Conservation (phyloP, 2,888 invertebrate genomes). For the Harpalus rufipes region DNA sequence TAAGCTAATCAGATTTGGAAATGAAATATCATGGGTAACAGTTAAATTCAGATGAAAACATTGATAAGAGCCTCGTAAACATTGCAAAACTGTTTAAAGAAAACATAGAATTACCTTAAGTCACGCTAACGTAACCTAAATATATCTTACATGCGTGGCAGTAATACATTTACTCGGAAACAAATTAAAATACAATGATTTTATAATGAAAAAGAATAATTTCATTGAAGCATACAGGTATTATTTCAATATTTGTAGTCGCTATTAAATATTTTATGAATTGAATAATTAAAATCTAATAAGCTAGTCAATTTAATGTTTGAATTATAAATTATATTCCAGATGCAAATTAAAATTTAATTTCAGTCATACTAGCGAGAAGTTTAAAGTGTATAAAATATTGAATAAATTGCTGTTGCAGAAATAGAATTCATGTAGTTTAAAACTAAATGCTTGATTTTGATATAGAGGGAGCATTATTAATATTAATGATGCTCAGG, state of each 20-base stretch:
- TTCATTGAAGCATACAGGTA: constrained; percentile 1
- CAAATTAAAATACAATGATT: constrained; percentile 44
- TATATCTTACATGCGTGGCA: constrained; percentile 22
- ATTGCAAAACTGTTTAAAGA: constrained; percentile 37
- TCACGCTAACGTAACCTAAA: constrained; percentile 44
- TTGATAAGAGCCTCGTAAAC: constrained; percentile 50
- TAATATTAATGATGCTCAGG: constrained; percentile 42
- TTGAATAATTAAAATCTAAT: constrained; percentile 54
- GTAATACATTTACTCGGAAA: constrained; percentile 19
- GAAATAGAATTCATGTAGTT: constrained; percentile 44
- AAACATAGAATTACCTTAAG: constrained; percentile 16
- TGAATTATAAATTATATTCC: constrained; percentile 49
- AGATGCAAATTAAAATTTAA: constrained; percentile 52
- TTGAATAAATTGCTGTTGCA: constrained; percentile 37
- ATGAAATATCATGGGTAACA: constrained; percentile 51
- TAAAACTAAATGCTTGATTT: constrained; percentile 45
- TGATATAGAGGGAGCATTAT: constrained; percentile 41
- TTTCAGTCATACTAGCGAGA: constrained; percentile 40
- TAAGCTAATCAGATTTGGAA: constrained; percentile 47
- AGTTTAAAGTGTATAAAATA: constrained; percentile 42
- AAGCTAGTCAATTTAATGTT: constrained; percentile 46
- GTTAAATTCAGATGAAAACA: constrained; percentile 59
- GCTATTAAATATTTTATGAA: constrained; percentile 37
- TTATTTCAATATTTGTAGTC: constrained; percentile 32
- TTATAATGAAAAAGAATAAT: constrained; percentile 51